A percentile compares a stretch with the other conserved stretches of the same genome.
These are phyloP conservation scores for Musca vetustissima DNA, from an alignment of 1,140 invertebrate genomes.

Conservation along the genomic window DNA sequence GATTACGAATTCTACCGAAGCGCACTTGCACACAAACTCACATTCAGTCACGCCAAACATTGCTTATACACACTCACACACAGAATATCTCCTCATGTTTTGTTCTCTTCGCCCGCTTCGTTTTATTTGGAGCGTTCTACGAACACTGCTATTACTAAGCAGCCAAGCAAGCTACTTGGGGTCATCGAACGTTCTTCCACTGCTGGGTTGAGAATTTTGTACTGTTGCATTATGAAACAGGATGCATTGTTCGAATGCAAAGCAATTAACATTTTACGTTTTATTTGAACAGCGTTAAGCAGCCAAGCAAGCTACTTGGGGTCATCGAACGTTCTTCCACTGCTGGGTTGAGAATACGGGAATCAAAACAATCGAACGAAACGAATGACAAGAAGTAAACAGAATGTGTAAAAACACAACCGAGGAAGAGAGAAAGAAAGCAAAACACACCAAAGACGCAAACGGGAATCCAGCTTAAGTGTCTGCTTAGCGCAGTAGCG, in stretches of 20 bases:
- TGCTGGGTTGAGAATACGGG: conserved; percentile 46
- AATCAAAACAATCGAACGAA: conserved; percentile 50
- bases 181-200: conserved; percentile 55
- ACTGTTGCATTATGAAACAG: no score
- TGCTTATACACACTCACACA: conserved; percentile 31
- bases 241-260: no score
- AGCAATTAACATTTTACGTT: no score
- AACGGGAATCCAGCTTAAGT: background rate
- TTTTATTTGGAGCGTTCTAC: background rate
- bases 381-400: conserved; percentile 39
- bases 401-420: conserved; percentile 20
- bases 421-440: background rate
- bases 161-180: conserved; percentile 30
- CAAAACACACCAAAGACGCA: background rate
- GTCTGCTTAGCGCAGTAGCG: no score
- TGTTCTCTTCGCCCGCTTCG: background rate
- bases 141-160: conserved; percentile 8
- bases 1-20: conserved; percentile 6
- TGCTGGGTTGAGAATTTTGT: conserved; percentile 43
- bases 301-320: conserved; percentile 30
- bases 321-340: conserved; percentile 55
- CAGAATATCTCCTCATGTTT: background rate
- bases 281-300: no score
- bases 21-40: conserved; percentile 1
- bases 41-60: conserved; percentile 1